phyloP scores from a whole-genome alignment of 2,888 invertebrate species.

The Eremobia ochroleuca region DNA sequence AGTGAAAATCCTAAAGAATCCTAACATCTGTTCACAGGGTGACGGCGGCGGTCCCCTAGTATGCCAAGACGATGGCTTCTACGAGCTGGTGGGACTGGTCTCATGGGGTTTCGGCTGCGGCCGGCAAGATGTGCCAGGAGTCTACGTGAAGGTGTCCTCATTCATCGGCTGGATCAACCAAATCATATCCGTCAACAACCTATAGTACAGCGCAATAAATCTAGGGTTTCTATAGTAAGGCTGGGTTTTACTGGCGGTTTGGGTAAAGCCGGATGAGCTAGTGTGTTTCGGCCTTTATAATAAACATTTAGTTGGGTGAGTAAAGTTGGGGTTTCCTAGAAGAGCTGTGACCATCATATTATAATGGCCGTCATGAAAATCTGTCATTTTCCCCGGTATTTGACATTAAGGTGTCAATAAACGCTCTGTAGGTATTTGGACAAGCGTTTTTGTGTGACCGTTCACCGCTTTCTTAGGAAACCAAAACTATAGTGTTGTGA shows the following conservation, averaged over 20 bases:
- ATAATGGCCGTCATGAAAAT: neutral
- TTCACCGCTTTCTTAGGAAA: neutral
- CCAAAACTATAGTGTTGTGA: neutral
- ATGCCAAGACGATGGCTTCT: constrained; percentile 98
- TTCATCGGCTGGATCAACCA: constrained; percentile 99
- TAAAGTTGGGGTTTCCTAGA: neutral
- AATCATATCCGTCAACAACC: constrained; percentile 98
- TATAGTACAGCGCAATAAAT: constrained; percentile 85
- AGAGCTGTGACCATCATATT: neutral
- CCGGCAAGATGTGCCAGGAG: constrained; percentile 98
- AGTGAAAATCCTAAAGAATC: no score
- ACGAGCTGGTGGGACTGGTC: constrained; percentile 97
- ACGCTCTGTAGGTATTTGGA: neutral
- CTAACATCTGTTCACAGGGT: no score
- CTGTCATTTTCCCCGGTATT: neutral
- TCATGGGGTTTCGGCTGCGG: constrained; percentile 99
- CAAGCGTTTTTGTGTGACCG: neutral
- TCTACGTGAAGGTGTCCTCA: constrained; percentile 98
- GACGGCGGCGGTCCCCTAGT: constrained; percentile 98
- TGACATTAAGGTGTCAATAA: neutral
- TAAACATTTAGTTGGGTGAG: neutral
- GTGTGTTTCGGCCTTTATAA: constrained; percentile 2
- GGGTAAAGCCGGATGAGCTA: neutral
- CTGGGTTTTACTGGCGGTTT: neutral
- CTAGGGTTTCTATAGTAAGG: constrained; percentile 38